Percentiles rank a stretch among this genome's conserved stretches.
Conservation (phyloP, 1,140 invertebrate genomes). For the Antheraea pernyi region DNA sequence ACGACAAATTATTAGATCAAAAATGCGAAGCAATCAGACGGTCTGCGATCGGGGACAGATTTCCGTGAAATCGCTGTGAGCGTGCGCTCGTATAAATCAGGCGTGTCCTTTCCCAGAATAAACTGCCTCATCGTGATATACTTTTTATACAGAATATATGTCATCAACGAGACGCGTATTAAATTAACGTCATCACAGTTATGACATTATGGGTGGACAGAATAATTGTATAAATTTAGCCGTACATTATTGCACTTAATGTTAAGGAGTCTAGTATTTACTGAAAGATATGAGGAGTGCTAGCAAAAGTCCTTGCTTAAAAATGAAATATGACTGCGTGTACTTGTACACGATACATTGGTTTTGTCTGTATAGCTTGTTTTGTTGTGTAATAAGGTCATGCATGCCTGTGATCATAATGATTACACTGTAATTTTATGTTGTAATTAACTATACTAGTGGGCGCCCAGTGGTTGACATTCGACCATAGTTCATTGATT, state of each 20-base stretch:
- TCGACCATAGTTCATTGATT: no score
- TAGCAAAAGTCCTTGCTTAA: no score
- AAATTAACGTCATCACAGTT: conserved; percentile 1
- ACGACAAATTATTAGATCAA: not conserved
- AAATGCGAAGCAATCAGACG: not conserved
- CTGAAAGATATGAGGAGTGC: no score
- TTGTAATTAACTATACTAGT: no score
- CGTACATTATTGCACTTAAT: not conserved
- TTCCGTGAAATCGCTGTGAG: conserved; percentile 6
- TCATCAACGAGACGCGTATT: not conserved
- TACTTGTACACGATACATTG: no score
- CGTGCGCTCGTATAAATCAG: conserved; percentile 14
- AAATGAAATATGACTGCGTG: no score
- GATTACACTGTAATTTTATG: no score
- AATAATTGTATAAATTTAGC: not conserved
- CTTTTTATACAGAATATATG: not conserved
- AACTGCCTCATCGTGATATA: conserved; percentile 9
- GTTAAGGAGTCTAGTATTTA: not conserved
- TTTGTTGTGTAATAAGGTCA: no score
- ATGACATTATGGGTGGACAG: not conserved
- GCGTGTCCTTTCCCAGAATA: conserved; percentile 19
- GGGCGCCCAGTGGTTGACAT: no score
- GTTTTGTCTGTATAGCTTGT: no score
- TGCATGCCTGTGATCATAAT: no score
- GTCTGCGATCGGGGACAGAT: not conserved